Evolutionary conservation across 2,888 invertebrate genomes (phyloP).

Genomic region (Junonia oenone): DNA sequence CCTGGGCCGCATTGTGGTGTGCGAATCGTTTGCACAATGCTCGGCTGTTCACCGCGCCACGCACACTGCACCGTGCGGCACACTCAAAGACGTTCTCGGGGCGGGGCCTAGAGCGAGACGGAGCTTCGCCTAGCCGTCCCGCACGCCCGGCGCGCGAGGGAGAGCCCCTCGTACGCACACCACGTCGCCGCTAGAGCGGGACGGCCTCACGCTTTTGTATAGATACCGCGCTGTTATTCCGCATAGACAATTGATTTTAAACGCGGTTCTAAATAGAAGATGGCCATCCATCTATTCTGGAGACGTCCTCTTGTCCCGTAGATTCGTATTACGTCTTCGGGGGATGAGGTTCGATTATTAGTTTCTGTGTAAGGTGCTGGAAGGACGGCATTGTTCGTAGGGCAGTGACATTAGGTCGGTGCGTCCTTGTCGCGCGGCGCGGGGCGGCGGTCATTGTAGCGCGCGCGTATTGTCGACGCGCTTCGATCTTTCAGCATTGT

Average conservation of each 20-base stretch:
- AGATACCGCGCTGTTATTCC: conserved; percentile 73
- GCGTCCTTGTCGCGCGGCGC: conserved; percentile 74
- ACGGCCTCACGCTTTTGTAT: conserved; percentile 73
- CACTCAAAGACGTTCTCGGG: conserved; percentile 60
- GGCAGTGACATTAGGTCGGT: conserved; percentile 77
- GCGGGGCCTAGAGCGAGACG: conserved; percentile 73
- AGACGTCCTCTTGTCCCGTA: not conserved
- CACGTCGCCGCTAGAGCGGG: conserved; percentile 66
- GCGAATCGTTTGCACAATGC: conserved; percentile 68
- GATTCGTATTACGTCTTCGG: conserved; percentile 17
- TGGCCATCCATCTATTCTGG: not conserved
- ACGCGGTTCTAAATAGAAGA: conserved; percentile 40
- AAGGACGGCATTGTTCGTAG: conserved; percentile 74
- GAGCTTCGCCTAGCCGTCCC: conserved; percentile 46
- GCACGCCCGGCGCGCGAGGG: conserved; percentile 50
- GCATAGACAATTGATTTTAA: conserved; percentile 75
- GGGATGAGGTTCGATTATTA: conserved; percentile 45
- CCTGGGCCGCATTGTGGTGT: conserved; percentile 69
- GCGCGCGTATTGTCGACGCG: conserved; percentile 76
- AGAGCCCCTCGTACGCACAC: conserved; percentile 61
- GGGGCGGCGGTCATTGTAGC: conserved; percentile 73
- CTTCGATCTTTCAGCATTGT: conserved; percentile 79
- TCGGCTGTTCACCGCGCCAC: conserved; percentile 57
- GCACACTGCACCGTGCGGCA: conserved; percentile 55
- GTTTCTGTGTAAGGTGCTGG: conserved; percentile 40